Percentiles rank a stretch among this genome's conserved stretches.
Evolutionary conservation across 2,888 invertebrate genomes (phyloP).

Genomic region (Synanthedon tipuliformis): DNA sequence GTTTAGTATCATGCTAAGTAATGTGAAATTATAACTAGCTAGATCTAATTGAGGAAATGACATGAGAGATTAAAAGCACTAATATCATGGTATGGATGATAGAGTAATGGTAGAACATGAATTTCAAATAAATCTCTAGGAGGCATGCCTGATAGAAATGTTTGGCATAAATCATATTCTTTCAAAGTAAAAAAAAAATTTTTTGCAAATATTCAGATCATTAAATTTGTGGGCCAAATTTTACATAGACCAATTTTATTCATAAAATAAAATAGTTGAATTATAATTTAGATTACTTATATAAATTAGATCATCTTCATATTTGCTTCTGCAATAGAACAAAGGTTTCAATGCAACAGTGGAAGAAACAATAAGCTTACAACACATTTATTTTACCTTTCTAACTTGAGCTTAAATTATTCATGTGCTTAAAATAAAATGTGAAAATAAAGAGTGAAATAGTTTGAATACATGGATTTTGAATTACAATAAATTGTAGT

Average conservation of each 20-base stretch:
- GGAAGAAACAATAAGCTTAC: constrained; percentile 18
- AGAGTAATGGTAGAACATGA: constrained; percentile 1
- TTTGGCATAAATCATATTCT: not conserved
- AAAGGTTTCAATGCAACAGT: constrained; percentile 12
- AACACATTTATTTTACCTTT: constrained; percentile 31
- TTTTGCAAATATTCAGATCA: constrained; percentile 17
- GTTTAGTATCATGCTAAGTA: no score
- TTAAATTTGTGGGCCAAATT: not conserved
- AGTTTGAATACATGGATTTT: no score
- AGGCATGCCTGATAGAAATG: not conserved
- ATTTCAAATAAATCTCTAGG: not conserved
- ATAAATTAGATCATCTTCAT: constrained; percentile 12
- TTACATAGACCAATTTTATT: no score
- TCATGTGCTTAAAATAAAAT: constrained; percentile 12
- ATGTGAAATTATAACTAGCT: constrained; percentile 13
- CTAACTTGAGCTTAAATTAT: constrained; percentile 39
- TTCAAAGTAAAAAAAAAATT: not conserved
- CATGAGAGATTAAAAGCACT: constrained; percentile 8
- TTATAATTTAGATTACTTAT: not conserved
- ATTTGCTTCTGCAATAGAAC: constrained; percentile 16
- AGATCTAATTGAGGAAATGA: constrained; percentile 47
- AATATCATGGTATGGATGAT: not conserved
- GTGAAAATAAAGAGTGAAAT: not conserved
- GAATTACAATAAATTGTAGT: not conserved
- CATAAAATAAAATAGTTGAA: not conserved